phyloP scores from a whole-genome alignment of 2,888 invertebrate genomes.

The Drosophila rubida region DNA sequence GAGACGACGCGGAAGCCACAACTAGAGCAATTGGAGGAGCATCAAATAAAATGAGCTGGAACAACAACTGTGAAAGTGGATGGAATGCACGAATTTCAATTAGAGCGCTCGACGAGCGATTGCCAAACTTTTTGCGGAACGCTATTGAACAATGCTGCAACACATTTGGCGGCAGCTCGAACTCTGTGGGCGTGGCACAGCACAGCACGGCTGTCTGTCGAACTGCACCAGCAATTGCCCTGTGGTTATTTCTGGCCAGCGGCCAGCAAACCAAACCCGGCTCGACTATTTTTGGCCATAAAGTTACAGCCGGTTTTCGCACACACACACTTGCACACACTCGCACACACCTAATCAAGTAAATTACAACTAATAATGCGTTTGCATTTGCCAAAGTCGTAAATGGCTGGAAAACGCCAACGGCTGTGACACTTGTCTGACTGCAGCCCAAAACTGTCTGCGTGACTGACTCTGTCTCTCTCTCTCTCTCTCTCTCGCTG shows the following conservation, averaged over 20 bases:
- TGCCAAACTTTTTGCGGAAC: conserved; percentile 25
- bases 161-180: conserved; percentile 8
- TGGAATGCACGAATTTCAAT: conserved; percentile 37
- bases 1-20: not conserved
- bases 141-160: conserved; percentile 29
- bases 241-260: conserved; percentile 5
- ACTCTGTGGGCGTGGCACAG: conserved; percentile 10
- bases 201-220: not conserved
- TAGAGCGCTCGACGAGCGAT: conserved; percentile 28
- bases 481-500: conserved; percentile 6
- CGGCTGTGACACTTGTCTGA: not conserved
- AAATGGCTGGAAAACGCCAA: conserved; percentile 34
- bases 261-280: conserved; percentile 10
- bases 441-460: not conserved
- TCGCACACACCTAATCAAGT: conserved; percentile 28
- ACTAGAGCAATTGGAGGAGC: conserved; percentile 17
- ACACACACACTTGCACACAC: conserved; percentile 9
- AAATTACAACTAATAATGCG: conserved; percentile 49
- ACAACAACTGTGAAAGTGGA: conserved; percentile 7
- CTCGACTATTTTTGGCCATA: conserved; percentile 16
- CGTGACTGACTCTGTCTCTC: not conserved
- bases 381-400: conserved; percentile 36
- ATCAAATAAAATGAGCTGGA: not conserved
- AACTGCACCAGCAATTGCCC: conserved; percentile 1
- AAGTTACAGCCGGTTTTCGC: conserved; percentile 24